Evolutionary conservation across 2,113 vertebrate genomes (phyloP), one percentile per base, ranked within the genome.

Genomic region (Neodon shergylaensis): DNA sequence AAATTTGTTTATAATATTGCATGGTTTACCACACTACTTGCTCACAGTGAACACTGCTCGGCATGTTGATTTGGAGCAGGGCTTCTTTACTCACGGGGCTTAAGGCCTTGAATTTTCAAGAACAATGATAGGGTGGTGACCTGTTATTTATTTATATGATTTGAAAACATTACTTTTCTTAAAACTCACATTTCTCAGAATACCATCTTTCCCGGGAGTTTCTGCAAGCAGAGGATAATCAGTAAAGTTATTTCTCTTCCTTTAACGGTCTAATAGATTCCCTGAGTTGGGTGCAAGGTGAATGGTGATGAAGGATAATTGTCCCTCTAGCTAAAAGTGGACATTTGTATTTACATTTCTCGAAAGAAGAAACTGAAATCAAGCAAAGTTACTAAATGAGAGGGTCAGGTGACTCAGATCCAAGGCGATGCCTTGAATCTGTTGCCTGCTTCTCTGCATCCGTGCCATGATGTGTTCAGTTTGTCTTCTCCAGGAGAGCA

Each of bases 111-210:
- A 88, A 70, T 78, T 91, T 95, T 83, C 19, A 77, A 68, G 86
- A 84, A 7, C 7, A 84, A n/a, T 65, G 49, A 61, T 90, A 21
- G 42, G 33, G 16, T 44, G 0, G 33, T 95, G 89, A 94, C 42
- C 39, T 92, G 92, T 89, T 70, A 83, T 91, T 93, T 94, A 91
- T 28, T 91, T 22, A 54, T 19, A 72, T 87, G n/a, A n/a, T 92
- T 84, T 76, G 49, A 90, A 96, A 88, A 79, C 1, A 6, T 21
- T 63, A 17, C 0, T 52, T 49, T 24, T 70, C 39, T 89, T 84
- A 91, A 83, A 79, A 73, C 58, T 87, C 31, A 61, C 42, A 39
- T 70, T 82, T 90, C 84, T 82, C 77, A 91, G 66, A 22, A 58
- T 39, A 47, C 10, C 44, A 61, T 44, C 24, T 93, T 73, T 95